These are phyloP conservation scores for Gastrophryne carolinensis DNA, from an alignment of 2,797 vertebrate species.

Conservation along the genomic window DNA sequence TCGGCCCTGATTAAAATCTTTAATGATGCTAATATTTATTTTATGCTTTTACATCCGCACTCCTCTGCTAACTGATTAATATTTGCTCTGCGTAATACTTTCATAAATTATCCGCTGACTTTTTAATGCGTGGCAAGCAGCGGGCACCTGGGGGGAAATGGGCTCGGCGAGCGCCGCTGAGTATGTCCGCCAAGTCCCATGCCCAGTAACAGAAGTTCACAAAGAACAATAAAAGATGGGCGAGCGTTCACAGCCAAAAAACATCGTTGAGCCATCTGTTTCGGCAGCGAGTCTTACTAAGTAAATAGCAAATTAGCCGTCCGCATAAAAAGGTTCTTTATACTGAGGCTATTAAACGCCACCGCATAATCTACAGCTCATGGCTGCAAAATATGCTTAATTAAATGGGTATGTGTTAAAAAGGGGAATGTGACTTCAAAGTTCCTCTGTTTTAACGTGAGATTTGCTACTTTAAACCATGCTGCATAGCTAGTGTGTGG, in stretches of 20 bases:
- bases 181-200: constrained; percentile 29
- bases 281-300: constrained; percentile 54
- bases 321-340: constrained; percentile 46
- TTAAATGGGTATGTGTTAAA: constrained; percentile 55
- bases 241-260: constrained; percentile 48
- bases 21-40: constrained; percentile 55
- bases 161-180: too few relatives aligned
- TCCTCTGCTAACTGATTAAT: constrained; percentile 57
- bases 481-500: too few relatives aligned
- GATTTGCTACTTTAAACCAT: too few relatives aligned
- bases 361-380: constrained; percentile 58
- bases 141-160: constrained; percentile 48
- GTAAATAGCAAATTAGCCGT: constrained; percentile 60
- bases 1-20: constrained; percentile 30
- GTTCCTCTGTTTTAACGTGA: neutral
- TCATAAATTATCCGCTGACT: constrained; percentile 60
- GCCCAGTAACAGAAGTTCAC: constrained; percentile 33
- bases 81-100: constrained; percentile 59
- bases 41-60: constrained; percentile 48
- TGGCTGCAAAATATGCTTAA: constrained; percentile 55
- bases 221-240: constrained; percentile 52
- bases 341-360: constrained; percentile 58
- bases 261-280: constrained; percentile 44
- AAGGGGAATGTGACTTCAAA: constrained; percentile 53
- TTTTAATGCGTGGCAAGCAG: constrained; percentile 43